These are phyloP conservation scores for Rhinolophus sinicus DNA, from an alignment of 2,113 vertebrate species.

Conservation along the genomic window DNA sequence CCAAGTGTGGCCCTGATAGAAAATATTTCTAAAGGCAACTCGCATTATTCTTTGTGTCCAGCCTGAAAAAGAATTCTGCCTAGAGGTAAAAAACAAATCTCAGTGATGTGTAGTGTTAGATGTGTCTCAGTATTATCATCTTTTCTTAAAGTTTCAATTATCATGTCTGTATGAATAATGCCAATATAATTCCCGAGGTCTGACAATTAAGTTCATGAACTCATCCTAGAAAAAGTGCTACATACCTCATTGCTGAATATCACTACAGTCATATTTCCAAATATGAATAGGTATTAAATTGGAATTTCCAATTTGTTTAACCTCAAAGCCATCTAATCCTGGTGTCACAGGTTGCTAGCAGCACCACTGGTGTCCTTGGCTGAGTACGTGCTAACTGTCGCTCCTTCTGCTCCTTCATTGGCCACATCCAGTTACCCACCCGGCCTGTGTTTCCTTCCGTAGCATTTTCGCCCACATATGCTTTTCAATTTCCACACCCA, in stretches of 20 bases:
- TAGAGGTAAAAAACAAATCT: neutral
- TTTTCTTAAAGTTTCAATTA: neutral
- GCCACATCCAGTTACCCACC: neutral
- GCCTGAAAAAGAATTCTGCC: neutral
- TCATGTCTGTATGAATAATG: neutral
- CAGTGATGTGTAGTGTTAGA: neutral
- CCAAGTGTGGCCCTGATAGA: neutral
- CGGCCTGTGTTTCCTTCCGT: neutral
- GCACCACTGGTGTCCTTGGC: too few species aligned
- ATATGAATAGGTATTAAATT: too few species aligned
- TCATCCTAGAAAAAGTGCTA: too few species aligned
- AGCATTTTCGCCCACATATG: neutral
- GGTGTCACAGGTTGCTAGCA: neutral
- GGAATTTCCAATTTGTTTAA: neutral
- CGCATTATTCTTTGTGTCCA: neutral
- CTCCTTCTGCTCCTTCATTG: neutral
- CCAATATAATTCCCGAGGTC: too few species aligned
- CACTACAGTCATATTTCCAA: too few species aligned
- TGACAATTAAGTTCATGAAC: too few species aligned
- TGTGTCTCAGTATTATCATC: neutral
- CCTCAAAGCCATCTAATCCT: neutral
- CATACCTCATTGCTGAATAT: too few species aligned
- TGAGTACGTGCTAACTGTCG: neutral
- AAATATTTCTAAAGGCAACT: conserved; percentile 22
- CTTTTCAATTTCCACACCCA: neutral